Evolutionary conservation across 92 coral and sea anemone genomes (phyloP).

Genomic region (Nematostella vectensis): DNA sequence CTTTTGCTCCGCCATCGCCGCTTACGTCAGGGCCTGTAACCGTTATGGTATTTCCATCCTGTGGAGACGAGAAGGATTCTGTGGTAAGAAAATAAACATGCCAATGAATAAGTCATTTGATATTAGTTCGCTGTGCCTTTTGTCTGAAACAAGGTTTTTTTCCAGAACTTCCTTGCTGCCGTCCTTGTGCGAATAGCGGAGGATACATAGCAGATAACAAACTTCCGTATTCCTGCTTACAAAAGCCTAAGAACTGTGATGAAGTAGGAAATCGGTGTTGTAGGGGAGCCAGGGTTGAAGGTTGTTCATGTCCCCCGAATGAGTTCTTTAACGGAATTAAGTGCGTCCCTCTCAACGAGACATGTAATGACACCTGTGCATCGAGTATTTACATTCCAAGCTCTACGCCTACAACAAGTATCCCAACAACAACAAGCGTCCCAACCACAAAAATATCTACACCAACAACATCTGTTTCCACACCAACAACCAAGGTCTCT

Average conservation of each 20-base stretch:
- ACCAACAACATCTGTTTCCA: slow-evolving; percentile 16
- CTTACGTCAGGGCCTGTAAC: slow-evolving; percentile 94
- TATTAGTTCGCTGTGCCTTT: neutral
- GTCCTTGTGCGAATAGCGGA: slow-evolving; percentile 81
- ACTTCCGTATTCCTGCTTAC: slow-evolving; percentile 61
- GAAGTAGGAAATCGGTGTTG: slow-evolving; percentile 71
- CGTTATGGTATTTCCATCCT: slow-evolving; percentile 74
- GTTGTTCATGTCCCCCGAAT: slow-evolving; percentile 77
- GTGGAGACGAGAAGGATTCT: slow-evolving; percentile 98
- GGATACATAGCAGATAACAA: slow-evolving; percentile 72
- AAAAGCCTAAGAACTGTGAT: slow-evolving; percentile 43
- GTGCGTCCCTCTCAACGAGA: slow-evolving; percentile 61
- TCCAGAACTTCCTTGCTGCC: slow-evolving; percentile 88
- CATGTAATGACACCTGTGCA: slow-evolving; percentile 54
- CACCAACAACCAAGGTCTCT: slow-evolving; percentile 1
- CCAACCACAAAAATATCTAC: slow-evolving; percentile 24
- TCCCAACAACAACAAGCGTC: slow-evolving; percentile 20
- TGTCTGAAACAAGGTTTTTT: too few relatives aligned
- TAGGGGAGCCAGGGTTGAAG: slow-evolving; percentile 83
- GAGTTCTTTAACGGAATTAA: slow-evolving; percentile 81
- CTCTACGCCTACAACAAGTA: slow-evolving; percentile 13
- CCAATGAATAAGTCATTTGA: neutral
- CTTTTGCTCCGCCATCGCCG: slow-evolving; percentile 89
- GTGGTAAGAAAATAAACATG: slow-evolving; percentile 78
- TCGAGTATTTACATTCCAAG: slow-evolving; percentile 11